phyloP scores from a whole-genome alignment of 2,888 invertebrate species.

The Lasioglossum calceatum region DNA sequence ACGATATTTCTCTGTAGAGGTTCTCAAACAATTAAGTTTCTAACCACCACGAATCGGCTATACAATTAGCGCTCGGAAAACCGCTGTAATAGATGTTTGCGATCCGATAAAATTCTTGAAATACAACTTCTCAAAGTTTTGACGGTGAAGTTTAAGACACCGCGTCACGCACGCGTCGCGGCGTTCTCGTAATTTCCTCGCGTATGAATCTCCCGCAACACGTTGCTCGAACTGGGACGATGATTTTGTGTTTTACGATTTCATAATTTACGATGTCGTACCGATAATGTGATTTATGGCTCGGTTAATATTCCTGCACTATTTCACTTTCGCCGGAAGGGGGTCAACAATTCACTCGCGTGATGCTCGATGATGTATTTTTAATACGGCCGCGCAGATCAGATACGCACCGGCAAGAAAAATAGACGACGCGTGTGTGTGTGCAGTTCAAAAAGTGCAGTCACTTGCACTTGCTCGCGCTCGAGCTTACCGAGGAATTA shows the following conservation, averaged over 20 bases:
- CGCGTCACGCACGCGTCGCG: neutral
- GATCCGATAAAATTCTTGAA: neutral
- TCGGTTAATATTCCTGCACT: slow-evolving; percentile 5
- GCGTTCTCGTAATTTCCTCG: neutral
- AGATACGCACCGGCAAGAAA: neutral
- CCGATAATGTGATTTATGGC: slow-evolving; percentile 18
- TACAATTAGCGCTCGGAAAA: neutral
- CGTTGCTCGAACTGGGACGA: slow-evolving; percentile 2
- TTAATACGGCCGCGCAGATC: slow-evolving; percentile 18
- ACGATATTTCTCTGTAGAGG: neutral
- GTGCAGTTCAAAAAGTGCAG: neutral
- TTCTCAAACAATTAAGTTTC: neutral
- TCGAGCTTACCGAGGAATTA: slow-evolving; percentile 6
- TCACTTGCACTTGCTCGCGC: slow-evolving; percentile 4
- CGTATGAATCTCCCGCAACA: neutral
- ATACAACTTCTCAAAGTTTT: neutral
- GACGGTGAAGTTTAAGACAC: neutral
- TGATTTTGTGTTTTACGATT: slow-evolving; percentile 16
- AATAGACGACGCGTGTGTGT: neutral
- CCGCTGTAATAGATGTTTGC: neutral
- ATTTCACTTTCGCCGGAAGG: slow-evolving; percentile 22
- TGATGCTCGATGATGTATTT: slow-evolving; percentile 13
- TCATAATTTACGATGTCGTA: slow-evolving; percentile 7
- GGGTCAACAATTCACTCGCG: slow-evolving; percentile 28
- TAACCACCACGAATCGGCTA: neutral